Evolutionary conservation across 2,797 vertebrate genomes (phyloP), one percentile per base, ranked within the genome.

Genomic region (Agapornis canus): DNA sequence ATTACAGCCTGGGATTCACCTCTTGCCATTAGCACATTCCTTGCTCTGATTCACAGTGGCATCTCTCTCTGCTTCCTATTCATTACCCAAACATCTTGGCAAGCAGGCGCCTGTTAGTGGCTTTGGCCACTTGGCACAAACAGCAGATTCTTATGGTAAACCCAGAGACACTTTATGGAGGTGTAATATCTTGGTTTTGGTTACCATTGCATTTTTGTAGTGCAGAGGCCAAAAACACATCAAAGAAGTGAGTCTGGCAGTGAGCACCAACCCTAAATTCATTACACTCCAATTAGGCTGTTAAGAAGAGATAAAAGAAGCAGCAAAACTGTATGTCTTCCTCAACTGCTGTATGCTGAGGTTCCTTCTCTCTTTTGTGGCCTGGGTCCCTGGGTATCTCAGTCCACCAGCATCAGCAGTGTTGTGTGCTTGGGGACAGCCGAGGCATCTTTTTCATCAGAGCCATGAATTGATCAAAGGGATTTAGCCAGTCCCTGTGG

Each of bases 91-190:
- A 51, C 72, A 96, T 96, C 95, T 96, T 95, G 94, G 94, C 76
- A 19, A 95, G 86, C 86, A 76, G 54, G 8, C 9, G 83, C 83
- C 92, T 97, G 92, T 97, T 97, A 96, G 96, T 96, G 96, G 96
- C 92, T 97, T 97, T 95, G 95, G 94, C 90, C 94, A 84, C 94
- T 97, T 97, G 96, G 97, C 96, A 94, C 86, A 80, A 87, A 64
- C 5, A n/a, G 22, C 13, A 96, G 96, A 96, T 97, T 97, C 93
- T 97, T 92, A 95, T 96, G 96, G 96, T 97, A 97, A 97, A 95
- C 95, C 94, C 91, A 85, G 91, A 96, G 94, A 96, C 96, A 96
- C 96, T 97, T 96, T 97, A 95, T 94, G 79, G 96, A 97, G 96
- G 96, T 97, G 95, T 96, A 96, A 95, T 80, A 94, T 96, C 94